phyloP scores from a whole-genome alignment of 2,888 invertebrate genomes.

The Campopleginae sp. region DNA sequence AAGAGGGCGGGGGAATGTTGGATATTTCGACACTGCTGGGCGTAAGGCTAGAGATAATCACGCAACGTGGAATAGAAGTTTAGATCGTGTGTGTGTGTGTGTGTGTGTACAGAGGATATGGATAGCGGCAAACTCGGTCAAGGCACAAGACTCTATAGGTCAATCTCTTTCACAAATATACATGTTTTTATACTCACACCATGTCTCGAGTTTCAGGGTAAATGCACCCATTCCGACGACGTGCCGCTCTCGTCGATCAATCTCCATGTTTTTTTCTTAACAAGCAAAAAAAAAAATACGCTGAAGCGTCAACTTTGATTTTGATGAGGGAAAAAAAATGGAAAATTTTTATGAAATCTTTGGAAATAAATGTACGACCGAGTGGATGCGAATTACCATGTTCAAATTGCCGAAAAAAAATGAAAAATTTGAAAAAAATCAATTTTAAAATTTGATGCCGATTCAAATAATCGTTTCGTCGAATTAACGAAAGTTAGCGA shows the following conservation, averaged over 20 bases:
- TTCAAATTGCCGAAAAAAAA: too few relatives aligned
- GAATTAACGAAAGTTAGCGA: background rate
- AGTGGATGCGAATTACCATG: background rate
- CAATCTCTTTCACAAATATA: constrained; percentile 54
- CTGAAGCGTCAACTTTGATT: background rate
- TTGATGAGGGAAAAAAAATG: background rate
- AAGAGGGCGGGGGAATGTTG: constrained; percentile 20
- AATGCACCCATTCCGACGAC: constrained; percentile 11
- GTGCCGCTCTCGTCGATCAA: background rate
- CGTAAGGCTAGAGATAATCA: constrained; percentile 37
- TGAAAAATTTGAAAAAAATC: too few relatives aligned
- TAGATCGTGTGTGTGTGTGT: constrained; percentile 16
- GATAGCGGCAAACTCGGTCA: constrained; percentile 83
- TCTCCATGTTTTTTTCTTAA: background rate
- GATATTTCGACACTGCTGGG: constrained; percentile 32
- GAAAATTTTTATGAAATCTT: background rate
- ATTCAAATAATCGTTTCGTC: background rate
- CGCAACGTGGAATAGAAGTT: constrained; percentile 44
- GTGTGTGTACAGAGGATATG: constrained; percentile 78
- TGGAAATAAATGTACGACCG: background rate
- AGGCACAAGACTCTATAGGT: constrained; percentile 77
- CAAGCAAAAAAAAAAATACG: background rate
- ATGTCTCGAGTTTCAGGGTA: constrained; percentile 32
- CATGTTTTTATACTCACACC: constrained; percentile 52
- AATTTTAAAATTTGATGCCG: too few relatives aligned